These are phyloP conservation scores for Conus ventricosus DNA, from an alignment of 1,140 invertebrate genomes.

Conservation along the genomic window DNA sequence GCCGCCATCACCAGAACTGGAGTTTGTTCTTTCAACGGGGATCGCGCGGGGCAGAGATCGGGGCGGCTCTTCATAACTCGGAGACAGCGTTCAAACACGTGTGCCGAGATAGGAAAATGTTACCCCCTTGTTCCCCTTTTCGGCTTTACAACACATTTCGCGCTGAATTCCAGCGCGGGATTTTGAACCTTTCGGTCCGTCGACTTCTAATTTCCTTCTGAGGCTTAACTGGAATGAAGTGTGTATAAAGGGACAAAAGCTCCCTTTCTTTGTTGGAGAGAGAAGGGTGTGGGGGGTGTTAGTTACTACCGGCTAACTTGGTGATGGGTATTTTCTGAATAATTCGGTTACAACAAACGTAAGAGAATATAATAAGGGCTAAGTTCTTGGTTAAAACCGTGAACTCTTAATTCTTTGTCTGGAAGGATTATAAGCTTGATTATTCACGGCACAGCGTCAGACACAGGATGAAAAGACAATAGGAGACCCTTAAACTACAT, in stretches of 20 bases:
- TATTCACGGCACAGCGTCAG: too few species aligned
- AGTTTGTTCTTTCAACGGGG: not conserved
- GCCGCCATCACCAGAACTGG: not conserved
- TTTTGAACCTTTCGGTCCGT: not conserved
- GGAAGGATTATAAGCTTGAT: too few species aligned
- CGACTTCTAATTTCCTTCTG: not conserved
- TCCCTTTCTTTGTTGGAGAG: not conserved
- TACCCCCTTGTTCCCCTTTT: not conserved
- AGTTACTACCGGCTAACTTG: not conserved
- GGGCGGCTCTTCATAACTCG: not conserved
- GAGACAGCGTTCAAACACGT: not conserved
- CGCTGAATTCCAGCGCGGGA: not conserved
- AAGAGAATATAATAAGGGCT: too few species aligned
- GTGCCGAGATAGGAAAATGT: not conserved
- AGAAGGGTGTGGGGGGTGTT: not conserved
- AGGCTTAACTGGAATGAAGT: slow-evolving; percentile 6
- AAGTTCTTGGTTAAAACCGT: too few species aligned
- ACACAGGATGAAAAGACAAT: too few species aligned
- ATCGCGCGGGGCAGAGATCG: not conserved
- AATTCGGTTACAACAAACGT: too few species aligned
- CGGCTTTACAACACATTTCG: not conserved
- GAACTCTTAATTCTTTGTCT: too few species aligned
- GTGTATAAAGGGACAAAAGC: not conserved
- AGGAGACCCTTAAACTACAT: too few species aligned
- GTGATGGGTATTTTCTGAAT: not conserved